Evolutionary conservation across 2,888 invertebrate species (phyloP).

Genomic region (Erebia epiphron): DNA sequence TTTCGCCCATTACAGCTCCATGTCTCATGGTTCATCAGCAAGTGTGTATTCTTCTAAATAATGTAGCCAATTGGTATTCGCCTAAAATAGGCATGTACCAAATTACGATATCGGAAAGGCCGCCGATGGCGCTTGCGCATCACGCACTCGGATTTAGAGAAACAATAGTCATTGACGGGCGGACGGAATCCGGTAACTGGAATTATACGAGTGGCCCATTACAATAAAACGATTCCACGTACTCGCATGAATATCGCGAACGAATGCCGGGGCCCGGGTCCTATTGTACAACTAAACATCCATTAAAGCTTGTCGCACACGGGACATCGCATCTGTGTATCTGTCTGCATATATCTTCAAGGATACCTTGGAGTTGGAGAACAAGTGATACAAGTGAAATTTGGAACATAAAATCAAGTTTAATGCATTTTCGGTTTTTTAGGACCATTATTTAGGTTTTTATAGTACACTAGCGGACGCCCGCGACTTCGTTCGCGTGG

Average conservation of each 20-base stretch:
- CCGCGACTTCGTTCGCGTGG: no score
- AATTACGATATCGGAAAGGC: slow-evolving; percentile 70
- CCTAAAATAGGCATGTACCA: slow-evolving; percentile 48
- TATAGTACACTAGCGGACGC: no score
- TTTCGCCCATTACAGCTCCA: no score
- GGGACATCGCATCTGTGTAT: no score
- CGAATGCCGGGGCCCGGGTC: slow-evolving; percentile 45
- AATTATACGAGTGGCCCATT: slow-evolving; percentile 59
- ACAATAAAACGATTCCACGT: slow-evolving; percentile 71
- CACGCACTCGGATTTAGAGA: slow-evolving; percentile 64
- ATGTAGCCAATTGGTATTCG: not conserved
- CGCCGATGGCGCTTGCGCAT: slow-evolving; percentile 61
- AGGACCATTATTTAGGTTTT: no score
- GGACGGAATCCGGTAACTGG: slow-evolving; percentile 66
- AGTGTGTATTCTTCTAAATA: no score
- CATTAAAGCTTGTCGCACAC: slow-evolving; percentile 30
- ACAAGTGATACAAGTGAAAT: no score
- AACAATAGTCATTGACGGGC: slow-evolving; percentile 64
- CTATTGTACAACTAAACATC: slow-evolving; percentile 46
- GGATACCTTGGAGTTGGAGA: no score
- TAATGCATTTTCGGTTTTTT: no score
- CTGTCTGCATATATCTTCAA: no score
- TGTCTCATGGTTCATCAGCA: no score
- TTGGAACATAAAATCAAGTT: no score
- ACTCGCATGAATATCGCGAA: slow-evolving; percentile 50